Evolutionary conservation across 35 echinoderm and acorn worm genomes (phyloP).

Genomic region (Lytechinus pictus): DNA sequence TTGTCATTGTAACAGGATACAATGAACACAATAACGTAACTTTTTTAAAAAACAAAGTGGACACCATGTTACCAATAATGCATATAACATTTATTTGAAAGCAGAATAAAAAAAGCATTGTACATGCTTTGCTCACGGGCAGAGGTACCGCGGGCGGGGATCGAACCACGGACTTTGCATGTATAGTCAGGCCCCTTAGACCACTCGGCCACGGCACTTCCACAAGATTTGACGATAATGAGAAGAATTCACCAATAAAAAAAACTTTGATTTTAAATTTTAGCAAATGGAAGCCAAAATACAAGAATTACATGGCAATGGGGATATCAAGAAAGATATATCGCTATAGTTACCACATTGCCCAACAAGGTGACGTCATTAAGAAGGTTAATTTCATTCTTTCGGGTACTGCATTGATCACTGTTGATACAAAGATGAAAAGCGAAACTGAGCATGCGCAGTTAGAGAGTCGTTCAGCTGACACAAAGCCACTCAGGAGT

Average conservation of each 20-base stretch:
- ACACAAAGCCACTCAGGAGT: not conserved
- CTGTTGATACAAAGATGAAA: not conserved
- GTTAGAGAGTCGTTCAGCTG: not conserved
- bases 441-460: not conserved
- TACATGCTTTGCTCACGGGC: no score
- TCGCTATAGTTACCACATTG: constrained; percentile 28
- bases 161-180: no score
- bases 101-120: no score
- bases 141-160: no score
- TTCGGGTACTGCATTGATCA: not conserved
- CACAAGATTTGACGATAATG: not conserved
- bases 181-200: no score
- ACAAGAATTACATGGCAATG: constrained; percentile 34
- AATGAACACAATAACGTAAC: no score
- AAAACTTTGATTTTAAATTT: not conserved
- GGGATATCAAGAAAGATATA: not conserved
- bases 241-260: no score
- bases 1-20: no score
- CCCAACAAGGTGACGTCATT: not conserved
- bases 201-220: no score
- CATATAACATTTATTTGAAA: no score
- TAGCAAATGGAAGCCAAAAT: constrained; percentile 41
- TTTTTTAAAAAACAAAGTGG: no score
- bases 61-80: no score
- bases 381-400: constrained; percentile 32